Evolutionary conservation across 2,797 vertebrate genomes (phyloP).

Genomic region (Tympanoctomys barrerae): DNA sequence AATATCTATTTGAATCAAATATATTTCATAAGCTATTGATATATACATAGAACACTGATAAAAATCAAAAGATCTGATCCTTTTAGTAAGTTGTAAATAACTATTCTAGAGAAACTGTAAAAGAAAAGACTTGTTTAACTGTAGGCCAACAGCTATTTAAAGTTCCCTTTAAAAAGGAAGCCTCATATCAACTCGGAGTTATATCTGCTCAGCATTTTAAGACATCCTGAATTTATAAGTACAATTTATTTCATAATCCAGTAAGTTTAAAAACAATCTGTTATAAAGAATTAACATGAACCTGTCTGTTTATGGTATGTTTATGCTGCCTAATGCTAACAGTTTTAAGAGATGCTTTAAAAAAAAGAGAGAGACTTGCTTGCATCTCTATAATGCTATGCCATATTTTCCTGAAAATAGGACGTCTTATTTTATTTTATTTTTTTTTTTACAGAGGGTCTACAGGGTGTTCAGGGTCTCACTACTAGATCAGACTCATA

Average conservation of each 20-base stretch:
- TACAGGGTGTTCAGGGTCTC: too few species aligned
- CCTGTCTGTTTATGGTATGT: not conserved
- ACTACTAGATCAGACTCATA: too few species aligned
- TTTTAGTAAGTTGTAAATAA: not conserved
- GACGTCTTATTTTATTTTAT: not conserved
- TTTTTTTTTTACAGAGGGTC: too few species aligned
- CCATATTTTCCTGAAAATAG: not conserved
- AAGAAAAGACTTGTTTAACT: not conserved
- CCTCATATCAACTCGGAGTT: not conserved
- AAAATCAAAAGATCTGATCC: not conserved
- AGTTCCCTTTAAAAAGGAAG: not conserved
- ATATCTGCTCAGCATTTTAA: not conserved
- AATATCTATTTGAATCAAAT: not conserved
- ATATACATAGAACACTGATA: not conserved
- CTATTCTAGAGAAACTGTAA: not conserved
- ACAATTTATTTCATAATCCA: not conserved
- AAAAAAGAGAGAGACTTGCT: not conserved
- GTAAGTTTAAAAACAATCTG: not conserved
- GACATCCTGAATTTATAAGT: not conserved
- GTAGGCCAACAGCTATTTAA: not conserved
- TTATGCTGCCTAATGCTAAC: not conserved
- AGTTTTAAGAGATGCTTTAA: not conserved
- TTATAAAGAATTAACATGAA: not conserved
- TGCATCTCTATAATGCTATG: not conserved
- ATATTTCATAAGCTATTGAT: not conserved